These are phyloP conservation scores for Ashinkailepas kermadecensis DNA, from an alignment of 2,888 invertebrate species.

Conservation along the genomic window DNA sequence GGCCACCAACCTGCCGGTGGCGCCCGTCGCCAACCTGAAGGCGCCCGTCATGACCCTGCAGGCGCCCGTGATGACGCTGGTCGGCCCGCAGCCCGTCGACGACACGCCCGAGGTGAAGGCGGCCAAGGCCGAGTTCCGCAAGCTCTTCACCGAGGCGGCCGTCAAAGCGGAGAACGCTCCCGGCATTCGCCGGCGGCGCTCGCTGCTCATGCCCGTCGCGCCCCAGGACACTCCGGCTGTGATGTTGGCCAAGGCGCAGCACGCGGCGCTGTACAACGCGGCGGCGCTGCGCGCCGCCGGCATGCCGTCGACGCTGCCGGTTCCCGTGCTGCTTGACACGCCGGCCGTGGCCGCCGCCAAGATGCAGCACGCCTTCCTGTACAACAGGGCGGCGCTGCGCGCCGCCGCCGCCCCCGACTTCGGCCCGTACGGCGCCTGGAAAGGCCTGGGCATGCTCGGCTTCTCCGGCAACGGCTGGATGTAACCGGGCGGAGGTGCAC, in stretches of 20 bases:
- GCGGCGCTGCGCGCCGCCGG: neutral
- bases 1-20: conserved; percentile 52
- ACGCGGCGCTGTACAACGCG: neutral
- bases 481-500: neutral
- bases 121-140: conserved; percentile 35
- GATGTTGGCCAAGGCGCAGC: neutral
- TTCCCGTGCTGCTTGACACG: neutral
- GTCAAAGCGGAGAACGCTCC: conserved; percentile 25
- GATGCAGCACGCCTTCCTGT: neutral
- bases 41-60: conserved; percentile 40
- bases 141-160: conserved; percentile 21
- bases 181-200: conserved; percentile 22
- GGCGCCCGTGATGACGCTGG: conserved; percentile 39
- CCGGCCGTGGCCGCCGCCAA: neutral
- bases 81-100: conserved; percentile 35
- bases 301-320: neutral
- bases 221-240: neutral
- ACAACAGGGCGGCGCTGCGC: neutral
- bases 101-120: conserved; percentile 43
- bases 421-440: neutral
- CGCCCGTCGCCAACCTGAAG: conserved; percentile 39
- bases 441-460: neutral
- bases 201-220: neutral
- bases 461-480: neutral
- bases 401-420: neutral